Evolutionary conservation across 1,140 invertebrate species (phyloP).

Genomic region (Calosoma granatense): DNA sequence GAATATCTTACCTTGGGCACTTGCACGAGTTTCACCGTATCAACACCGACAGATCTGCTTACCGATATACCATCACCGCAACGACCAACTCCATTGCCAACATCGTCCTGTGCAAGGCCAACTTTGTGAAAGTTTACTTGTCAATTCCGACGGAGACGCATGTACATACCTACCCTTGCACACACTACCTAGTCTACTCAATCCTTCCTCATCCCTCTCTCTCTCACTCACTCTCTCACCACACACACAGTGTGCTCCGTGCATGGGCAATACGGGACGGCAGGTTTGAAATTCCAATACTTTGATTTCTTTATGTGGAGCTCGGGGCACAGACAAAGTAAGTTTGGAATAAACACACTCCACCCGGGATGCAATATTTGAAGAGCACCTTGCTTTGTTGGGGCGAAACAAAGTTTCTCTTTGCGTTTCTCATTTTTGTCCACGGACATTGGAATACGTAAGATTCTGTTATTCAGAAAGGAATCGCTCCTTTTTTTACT

Average conservation of each 20-base stretch:
- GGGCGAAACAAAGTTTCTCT: constrained; percentile 5
- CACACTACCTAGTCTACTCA: background rate
- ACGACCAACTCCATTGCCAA: background rate
- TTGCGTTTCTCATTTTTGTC: background rate
- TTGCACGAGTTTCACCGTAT: no score
- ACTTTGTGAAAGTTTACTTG: constrained; percentile 1
- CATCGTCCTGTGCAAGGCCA: background rate
- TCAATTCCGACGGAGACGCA: background rate
- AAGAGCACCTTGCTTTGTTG: constrained; percentile 2
- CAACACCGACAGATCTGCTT: no score
- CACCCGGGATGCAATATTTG: background rate
- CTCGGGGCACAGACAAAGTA: background rate
- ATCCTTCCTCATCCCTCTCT: background rate
- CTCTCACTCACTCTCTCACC: background rate
- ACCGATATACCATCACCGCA: no score
- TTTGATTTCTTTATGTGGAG: constrained; percentile 4
- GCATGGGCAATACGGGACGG: no score
- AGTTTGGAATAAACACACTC: constrained; percentile 5
- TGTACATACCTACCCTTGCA: background rate
- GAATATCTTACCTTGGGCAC: background rate
- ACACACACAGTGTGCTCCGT: background rate
- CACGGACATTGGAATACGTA: background rate
- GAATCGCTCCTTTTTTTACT: no score
- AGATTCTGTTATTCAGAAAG: background rate
- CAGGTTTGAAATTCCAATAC: constrained; percentile 7